Evolutionary conservation across 37 sponge, comb jelly and placozoan species (phyloP), one percentile per base, ranked within the genome.

Genomic region (Ianthella basta): DNA sequence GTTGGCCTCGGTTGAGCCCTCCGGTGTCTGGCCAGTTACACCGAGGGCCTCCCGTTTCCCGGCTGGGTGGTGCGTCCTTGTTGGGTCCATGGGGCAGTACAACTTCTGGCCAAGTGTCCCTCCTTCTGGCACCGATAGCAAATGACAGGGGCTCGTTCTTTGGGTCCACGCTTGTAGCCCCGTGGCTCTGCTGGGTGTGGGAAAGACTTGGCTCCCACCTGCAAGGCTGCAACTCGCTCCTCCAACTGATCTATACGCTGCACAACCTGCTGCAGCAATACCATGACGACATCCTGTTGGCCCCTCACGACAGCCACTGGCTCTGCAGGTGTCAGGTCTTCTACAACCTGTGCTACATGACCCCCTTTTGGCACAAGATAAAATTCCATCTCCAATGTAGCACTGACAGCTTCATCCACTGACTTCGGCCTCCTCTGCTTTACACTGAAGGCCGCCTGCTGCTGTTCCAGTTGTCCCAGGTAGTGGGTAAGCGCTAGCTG

Each of bases 361-460:
- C 12, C n/a, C 75, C 29, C 19, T 20, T 19, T 64, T 25, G 65
- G 29, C 65, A 8, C 55, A 30, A 50, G 21, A 74, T 79, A 79
- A 20, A 55, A 39, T 79, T 44, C 79, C 79, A 79, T 79, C 33
- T 73, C 75, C 13, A 73, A 73, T 73, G 75, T 73, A 23, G 75
- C 36, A 37, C 38, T 73, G 23, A 73, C 75, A 37, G 75, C 59
- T 19, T 27, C 16, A 15, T 65, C 67, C 16, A 65, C n/a, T 6
- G 6, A 37, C 16, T 29, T 57, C 27, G 79, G 79, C 54, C 50
- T 23, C 55, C 50, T 37, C 79, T 79, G 79, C 25, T 79, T 79
- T 20, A 79, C 79, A 44, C 79, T 79, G 50, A 79, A 79, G 50
- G 79, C 79, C 19, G 50, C 23, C 50, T 50, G 54, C 13, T 50